Evolutionary conservation across 2,797 vertebrate genomes (phyloP).

Genomic region (Esox lucius): DNA sequence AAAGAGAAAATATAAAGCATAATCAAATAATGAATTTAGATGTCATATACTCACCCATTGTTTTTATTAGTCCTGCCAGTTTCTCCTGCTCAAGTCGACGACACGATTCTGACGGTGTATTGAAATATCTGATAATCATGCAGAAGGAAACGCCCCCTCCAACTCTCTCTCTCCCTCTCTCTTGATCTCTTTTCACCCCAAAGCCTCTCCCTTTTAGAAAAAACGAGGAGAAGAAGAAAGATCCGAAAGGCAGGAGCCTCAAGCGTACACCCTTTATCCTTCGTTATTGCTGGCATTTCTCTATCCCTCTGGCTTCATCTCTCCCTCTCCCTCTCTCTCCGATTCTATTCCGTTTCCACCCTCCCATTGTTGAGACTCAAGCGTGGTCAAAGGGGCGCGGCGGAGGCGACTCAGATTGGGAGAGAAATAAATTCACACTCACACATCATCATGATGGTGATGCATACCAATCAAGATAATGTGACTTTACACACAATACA

Average conservation of each 20-base stretch:
- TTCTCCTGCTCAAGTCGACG: conserved; percentile 58
- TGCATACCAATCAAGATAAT: conserved; percentile 47
- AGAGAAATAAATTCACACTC: conserved; percentile 34
- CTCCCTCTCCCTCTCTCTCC: conserved; percentile 22
- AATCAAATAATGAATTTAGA: not conserved
- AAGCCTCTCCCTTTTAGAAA: conserved; percentile 32
- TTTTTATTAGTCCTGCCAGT: conserved; percentile 67
- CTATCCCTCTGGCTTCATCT: conserved; percentile 12
- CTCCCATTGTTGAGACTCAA: conserved; percentile 74
- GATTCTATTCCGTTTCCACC: conserved; percentile 33
- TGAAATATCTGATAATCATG: conserved; percentile 71
- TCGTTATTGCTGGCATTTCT: conserved; percentile 57
- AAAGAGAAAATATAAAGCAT: not conserved
- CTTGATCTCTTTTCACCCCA: conserved; percentile 32
- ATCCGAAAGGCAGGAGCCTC: conserved; percentile 55
- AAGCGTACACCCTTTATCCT: conserved; percentile 62
- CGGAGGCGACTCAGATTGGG: conserved; percentile 61
- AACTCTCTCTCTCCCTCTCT: conserved; percentile 40
- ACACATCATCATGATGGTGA: conserved; percentile 35
- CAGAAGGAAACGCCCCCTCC: conserved; percentile 72
- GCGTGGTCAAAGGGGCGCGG: conserved; percentile 77
- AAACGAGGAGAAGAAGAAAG: conserved; percentile 49
- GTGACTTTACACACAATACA: conserved; percentile 25
- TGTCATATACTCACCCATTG: conserved; percentile 57
- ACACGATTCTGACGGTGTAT: conserved; percentile 50